Conservation (phyloP, 2,113 vertebrate species). For the Taurulus bubalis region DNA sequence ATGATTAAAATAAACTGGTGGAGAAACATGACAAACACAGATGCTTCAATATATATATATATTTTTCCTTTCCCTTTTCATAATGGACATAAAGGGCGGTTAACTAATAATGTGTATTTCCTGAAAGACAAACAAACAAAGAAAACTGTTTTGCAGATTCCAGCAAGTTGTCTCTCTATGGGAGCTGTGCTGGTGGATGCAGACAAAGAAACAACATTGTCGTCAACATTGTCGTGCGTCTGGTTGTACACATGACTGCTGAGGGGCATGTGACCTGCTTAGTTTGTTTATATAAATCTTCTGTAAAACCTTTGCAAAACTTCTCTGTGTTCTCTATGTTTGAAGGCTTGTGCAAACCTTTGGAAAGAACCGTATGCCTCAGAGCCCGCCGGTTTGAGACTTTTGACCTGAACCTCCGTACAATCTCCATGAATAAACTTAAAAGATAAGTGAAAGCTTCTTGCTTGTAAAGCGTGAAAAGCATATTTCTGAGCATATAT, state of each 20-base stretch:
- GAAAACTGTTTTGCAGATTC: background rate
- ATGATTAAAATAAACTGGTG: background rate
- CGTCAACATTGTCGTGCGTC: background rate
- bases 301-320: background rate
- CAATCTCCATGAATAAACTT: background rate
- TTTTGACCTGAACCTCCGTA: too few relatives aligned
- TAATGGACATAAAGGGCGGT: background rate
- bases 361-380: too few relatives aligned
- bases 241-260: background rate
- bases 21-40: background rate
- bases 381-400: too few relatives aligned
- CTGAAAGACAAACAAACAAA: background rate
- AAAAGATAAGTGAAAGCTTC: background rate
- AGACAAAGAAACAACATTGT: background rate
- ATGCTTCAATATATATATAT: background rate
- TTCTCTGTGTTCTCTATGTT: too few relatives aligned
- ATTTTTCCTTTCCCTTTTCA: too few relatives aligned
- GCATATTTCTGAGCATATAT: background rate
- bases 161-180: background rate
- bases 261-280: background rate
- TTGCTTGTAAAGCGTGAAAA: background rate
- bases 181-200: constrained; percentile 6
- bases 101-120: background rate
- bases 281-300: background rate
- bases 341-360: too few relatives aligned